Evolutionary conservation across 1,140 invertebrate genomes (phyloP).

Genomic region (Solenopsis invicta): DNA sequence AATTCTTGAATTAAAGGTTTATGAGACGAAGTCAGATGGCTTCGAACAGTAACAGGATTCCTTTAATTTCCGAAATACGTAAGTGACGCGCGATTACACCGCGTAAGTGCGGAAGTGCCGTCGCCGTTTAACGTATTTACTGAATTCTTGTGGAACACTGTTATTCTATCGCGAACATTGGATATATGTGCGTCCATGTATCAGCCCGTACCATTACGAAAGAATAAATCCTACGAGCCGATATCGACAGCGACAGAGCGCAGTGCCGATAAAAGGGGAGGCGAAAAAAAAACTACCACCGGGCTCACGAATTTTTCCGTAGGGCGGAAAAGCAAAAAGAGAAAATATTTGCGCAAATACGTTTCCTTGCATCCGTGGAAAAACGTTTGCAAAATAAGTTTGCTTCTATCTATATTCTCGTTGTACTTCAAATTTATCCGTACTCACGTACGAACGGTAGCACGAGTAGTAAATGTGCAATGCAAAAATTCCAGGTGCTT

Average conservation of each 20-base stretch:
- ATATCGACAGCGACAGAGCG: constrained; percentile 40
- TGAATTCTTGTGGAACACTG: not conserved
- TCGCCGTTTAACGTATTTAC: not conserved
- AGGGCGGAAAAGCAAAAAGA: not conserved
- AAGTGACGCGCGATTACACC: not conserved
- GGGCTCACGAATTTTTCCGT: not conserved
- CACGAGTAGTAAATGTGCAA: not conserved
- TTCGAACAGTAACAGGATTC: not conserved
- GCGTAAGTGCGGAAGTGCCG: not conserved
- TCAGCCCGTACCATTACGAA: constrained; percentile 41
- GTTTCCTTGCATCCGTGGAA: not conserved
- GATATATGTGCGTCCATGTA: not conserved
- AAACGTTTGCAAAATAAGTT: constrained; percentile 24
- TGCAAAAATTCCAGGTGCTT: constrained; percentile 9
- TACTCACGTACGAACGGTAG: not conserved
- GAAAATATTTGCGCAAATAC: constrained; percentile 19
- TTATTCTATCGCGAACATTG: constrained; percentile 7
- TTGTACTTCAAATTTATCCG: not conserved
- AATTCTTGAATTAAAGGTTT: not conserved
- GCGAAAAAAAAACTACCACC: not conserved
- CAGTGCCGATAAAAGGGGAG: not conserved
- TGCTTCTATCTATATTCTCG: not conserved
- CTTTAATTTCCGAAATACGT: constrained; percentile 24
- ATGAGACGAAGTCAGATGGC: not conserved
- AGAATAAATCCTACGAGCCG: constrained; percentile 58